These are phyloP conservation scores for Drosophila kuntzei DNA, from an alignment of 2,888 invertebrate species.

Conservation along the genomic window DNA sequence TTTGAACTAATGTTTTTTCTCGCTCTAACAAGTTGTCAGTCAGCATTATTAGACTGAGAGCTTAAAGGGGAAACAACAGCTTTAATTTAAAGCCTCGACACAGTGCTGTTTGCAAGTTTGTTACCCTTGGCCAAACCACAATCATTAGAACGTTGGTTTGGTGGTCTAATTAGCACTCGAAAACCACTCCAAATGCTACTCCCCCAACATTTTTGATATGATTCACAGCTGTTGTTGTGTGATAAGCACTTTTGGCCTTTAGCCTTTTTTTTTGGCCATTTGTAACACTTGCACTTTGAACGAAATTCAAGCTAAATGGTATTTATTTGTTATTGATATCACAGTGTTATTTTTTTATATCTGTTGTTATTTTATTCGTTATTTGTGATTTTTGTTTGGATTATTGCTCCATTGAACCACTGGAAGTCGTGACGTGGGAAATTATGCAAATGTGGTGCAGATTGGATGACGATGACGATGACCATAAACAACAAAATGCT, in stretches of 20 bases:
- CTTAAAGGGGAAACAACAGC: slow-evolving; percentile 6
- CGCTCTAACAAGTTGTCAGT: slow-evolving; percentile 6
- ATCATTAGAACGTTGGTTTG: not conserved
- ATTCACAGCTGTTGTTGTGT: slow-evolving; percentile 22
- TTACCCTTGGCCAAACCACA: slow-evolving; percentile 13
- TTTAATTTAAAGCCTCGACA: slow-evolving; percentile 9
- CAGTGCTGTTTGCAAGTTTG: slow-evolving; percentile 11
- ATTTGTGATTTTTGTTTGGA: slow-evolving; percentile 51
- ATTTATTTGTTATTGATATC: slow-evolving; percentile 33
- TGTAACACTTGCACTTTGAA: slow-evolving; percentile 25
- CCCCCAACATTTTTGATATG: slow-evolving; percentile 4
- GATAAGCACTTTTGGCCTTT: slow-evolving; percentile 21
- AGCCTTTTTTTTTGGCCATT: slow-evolving; percentile 14
- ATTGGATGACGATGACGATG: slow-evolving; percentile 73
- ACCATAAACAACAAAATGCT: slow-evolving; percentile 60
- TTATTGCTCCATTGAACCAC: slow-evolving; percentile 44
- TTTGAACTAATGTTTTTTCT: not conserved
- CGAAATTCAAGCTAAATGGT: slow-evolving; percentile 9
- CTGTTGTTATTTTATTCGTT: slow-evolving; percentile 28
- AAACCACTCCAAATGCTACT: slow-evolving; percentile 10
- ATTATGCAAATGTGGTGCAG: slow-evolving; percentile 76
- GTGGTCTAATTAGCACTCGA: slow-evolving; percentile 27
- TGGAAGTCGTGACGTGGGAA: slow-evolving; percentile 61
- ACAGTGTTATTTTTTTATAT: slow-evolving; percentile 19
- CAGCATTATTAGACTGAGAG: not conserved